Base-by-base conservation (phyloP, 2,888 invertebrate species). In the Arrhopalites spinosus region DNA sequence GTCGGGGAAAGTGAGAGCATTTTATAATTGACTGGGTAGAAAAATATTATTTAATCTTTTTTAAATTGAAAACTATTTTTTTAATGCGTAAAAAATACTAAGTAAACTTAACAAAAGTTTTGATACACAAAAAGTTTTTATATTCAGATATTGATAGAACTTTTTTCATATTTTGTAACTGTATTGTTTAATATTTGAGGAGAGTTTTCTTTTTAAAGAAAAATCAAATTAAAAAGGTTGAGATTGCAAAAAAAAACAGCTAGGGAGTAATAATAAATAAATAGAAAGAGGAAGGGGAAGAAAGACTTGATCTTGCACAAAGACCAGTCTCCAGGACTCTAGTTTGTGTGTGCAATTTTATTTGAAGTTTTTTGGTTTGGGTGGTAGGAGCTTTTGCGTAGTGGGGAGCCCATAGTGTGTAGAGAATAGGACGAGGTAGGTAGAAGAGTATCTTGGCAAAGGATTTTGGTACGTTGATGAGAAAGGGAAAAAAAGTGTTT, bases 241-340 rank as follows among this genome's bases (percentile, higher is more conserved):
- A 36, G 36, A 36, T 3, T 7, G 15, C 43, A 66, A 43, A 43
- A 45, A 30, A n/a, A 36, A 15, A 29, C 29, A 15, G 64, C 20
- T 15, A 27, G 27, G 27, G 27, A 23, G 66, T 66, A 66, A 45
- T 23, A 43, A 36, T n/a, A 45, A 66, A 23, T 43, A 69, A 20
- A 69, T 1, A 53, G 53, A 17, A 27, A 27, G 30, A 69, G 27
- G 50, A 25, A 69, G 53, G 23, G 50, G 45, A n/a, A 68, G 47
- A 67, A 27, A 23, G 7, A 36, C 66, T 66, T 43, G 30, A 47
- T 68, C 47, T 45, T 68, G 20, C 25, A 68, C 13, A 47, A 47
- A 53, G 53, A 69, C 30, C 29, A 30, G 69, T 69, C 30, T 69
- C 69, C 69, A 69, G 56, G n/a, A 69, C 27, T 69, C 56, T 50